Base-by-base conservation (phyloP, 2,888 invertebrate species). In the Anthophora plumipes region DNA sequence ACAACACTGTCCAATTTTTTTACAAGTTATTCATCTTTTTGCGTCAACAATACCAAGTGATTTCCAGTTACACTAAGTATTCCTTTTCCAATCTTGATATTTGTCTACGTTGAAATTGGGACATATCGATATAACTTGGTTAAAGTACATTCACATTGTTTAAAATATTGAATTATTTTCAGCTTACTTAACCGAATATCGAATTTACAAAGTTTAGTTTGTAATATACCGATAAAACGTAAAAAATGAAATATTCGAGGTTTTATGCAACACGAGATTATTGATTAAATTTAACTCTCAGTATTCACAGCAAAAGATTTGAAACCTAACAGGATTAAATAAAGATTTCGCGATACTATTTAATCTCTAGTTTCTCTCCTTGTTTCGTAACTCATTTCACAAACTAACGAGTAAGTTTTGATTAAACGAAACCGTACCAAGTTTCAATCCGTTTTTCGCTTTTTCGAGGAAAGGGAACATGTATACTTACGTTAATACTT, bases 341-440 rank as follows among this genome's bases (percentile, higher is more conserved):
- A 20, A 14, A 14, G 37, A 37, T 39, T 66, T 50, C 37, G 39
- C 14, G 20, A 37, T 22, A 22, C 37, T 14, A 25, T 39, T 31
- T 22, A 8, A 39, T 64, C 14, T 20, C 50, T 25, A n/a, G 39
- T 22, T 66, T 52, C 39, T 9, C 25, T 1, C n/a, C 17, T 39
- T 22, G 52, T 50, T 63, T 63, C n/a, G 31, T 17, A 68, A 57
- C 46, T 68, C 20, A n/a, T 55, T 46, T 6, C 67, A 9, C 25
- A 46, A 31, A 55, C 43, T 25, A 46, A n/a, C 20, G 20, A 14
- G 12, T 68, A 57, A 55, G n/a, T 68, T 25, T 57, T 46, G 31
- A 68, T 68, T 68, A 68, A 43, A 68, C 57, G 14, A 31, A 31
- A 54, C 31, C 43, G 46, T 46, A 14, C n/a, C 7, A 68, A 55